These are phyloP conservation scores for Myrmecophaga tridactyla DNA, from an alignment of 2,113 vertebrate genomes.

Conservation along the genomic window DNA sequence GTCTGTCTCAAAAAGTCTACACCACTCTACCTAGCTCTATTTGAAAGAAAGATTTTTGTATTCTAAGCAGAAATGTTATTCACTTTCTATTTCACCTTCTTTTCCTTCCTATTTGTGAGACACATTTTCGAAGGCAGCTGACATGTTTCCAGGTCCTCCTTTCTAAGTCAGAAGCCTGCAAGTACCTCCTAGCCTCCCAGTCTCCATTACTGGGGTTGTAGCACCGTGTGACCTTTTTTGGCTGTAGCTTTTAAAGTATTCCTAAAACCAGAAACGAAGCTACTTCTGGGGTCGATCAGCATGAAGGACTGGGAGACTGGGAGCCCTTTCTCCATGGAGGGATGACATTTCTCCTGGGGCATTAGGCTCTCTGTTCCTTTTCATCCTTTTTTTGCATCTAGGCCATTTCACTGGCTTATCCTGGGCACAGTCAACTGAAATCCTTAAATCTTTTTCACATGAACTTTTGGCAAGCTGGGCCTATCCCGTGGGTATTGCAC, in stretches of 20 bases:
- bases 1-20: neutral
- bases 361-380: neutral
- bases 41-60: neutral
- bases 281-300: neutral
- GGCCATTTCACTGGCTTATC: constrained; percentile 26
- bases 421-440: neutral
- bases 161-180: too few species aligned
- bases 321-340: neutral
- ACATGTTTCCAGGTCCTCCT: neutral
- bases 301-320: neutral
- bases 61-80: neutral
- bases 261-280: neutral
- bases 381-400: neutral
- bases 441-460: constrained; percentile 56
- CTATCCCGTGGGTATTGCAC: neutral
- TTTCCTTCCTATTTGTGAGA: neutral
- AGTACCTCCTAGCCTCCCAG: neutral
- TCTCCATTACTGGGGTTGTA: neutral
- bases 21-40: neutral
- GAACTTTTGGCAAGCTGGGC: constrained; percentile 43
- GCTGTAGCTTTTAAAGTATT: neutral
- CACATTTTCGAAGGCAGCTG: neutral
- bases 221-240: neutral
- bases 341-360: neutral
- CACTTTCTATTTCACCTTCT: neutral